Evolutionary conservation across 1,140 invertebrate species (phyloP), one percentile per base, ranked within the genome.

Genomic region (Pachypsylla venusta): DNA sequence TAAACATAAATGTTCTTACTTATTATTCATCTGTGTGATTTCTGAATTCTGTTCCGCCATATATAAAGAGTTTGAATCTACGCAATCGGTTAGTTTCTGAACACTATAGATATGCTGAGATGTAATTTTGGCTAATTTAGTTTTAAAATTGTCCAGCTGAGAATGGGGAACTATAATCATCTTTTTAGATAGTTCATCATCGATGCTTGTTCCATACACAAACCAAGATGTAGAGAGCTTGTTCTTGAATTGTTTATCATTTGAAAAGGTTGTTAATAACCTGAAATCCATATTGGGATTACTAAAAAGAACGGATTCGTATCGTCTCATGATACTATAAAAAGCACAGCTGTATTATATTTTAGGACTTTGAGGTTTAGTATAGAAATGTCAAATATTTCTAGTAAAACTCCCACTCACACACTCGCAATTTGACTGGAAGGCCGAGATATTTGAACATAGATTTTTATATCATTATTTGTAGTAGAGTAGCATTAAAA

Each of bases 181-280:
- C 22, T 48, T 48, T n/a, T 19, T 48, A 19, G 42, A 48, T 3
- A 4, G 4, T 48, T n/a, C n/a, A 48, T 48, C 42, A 10, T 4
- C n/a, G 7, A 19, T 48, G 22, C 42, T 19, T 19, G 42, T 48
- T 4, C 42, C 42, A 5, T 19, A 48, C 42, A 48, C 7, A 19
- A 48, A 48, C 42, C 42, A 48, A 48, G n/a, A 48, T 7, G 16
- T 48, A n/a, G 42, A 48, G 7, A 48, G 42, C n/a, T 48, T 48
- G 16, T n/a, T 7, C 16, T 48, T 48, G 42, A 48, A 48, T n/a
- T 22, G 16, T 19, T 48, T 22, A 48, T 48, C 42, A 48, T 19
- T 48, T 48, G n/a, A 7, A 19, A 48, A 48, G 5, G 42, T 48
- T 35, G 30, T 10, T 35, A 35, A n/a, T 35, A 35, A 35, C n/a